These are phyloP conservation scores for Peromyscus leucopus DNA, from an alignment of 2,113 vertebrate species.

Conservation along the genomic window DNA sequence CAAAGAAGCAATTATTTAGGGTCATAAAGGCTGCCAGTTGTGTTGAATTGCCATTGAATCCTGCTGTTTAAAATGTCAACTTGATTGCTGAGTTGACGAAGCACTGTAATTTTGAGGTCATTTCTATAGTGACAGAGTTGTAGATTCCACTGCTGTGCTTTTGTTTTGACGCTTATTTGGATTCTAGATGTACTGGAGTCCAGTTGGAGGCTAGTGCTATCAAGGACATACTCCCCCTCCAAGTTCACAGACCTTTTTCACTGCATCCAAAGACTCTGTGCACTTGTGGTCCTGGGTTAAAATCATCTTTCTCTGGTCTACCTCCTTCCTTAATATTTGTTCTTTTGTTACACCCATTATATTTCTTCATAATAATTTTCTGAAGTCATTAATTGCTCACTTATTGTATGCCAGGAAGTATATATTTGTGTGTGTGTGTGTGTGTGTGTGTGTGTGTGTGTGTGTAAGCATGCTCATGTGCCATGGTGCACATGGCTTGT, in stretches of 20 bases:
- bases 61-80: neutral
- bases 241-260: neutral
- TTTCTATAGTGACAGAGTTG: neutral
- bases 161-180: neutral
- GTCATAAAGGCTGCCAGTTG: neutral
- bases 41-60: neutral
- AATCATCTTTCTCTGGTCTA: neutral
- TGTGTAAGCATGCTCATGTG: neutral
- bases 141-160: neutral
- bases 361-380: neutral
- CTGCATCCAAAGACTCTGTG: neutral
- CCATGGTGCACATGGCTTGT: neutral
- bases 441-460: neutral
- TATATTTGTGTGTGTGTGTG: neutral
- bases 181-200: constrained; percentile 21
- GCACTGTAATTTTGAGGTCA: neutral
- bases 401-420: neutral
- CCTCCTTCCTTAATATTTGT: neutral
- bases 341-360: neutral
- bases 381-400: constrained; percentile 1
- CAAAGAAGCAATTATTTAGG: constrained; percentile 6
- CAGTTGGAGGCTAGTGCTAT: neutral
- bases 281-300: neutral
- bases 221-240: neutral
- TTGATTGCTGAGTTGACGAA: neutral